Evolutionary conservation across 2,797 vertebrate genomes (phyloP).

Genomic region (Uromys caudimaculatus): DNA sequence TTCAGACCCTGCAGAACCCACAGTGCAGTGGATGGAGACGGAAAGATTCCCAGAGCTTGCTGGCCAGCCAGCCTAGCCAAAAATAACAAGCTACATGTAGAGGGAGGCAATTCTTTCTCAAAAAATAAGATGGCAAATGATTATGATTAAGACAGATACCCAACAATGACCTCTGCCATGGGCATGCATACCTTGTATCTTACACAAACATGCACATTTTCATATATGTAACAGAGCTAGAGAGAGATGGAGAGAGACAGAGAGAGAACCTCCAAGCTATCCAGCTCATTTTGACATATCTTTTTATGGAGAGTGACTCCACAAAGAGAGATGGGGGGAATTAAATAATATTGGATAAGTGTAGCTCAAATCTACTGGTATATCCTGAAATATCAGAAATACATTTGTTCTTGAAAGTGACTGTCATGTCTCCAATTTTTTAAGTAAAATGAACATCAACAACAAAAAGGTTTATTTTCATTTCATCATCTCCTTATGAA

Average conservation of each 20-base stretch:
- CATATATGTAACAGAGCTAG: not conserved
- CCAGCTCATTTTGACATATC: not conserved
- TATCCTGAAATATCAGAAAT: slow-evolving; percentile 42
- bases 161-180: not conserved
- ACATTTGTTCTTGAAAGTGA: slow-evolving; percentile 25
- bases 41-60: not conserved
- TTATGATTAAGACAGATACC: not conserved
- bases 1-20: too few species aligned
- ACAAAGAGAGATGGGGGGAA: not conserved
- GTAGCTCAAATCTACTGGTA: not conserved
- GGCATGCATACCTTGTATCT: not conserved
- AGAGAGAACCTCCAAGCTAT: not conserved
- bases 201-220: not conserved
- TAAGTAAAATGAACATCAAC: not conserved
- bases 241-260: too few species aligned
- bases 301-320: not conserved
- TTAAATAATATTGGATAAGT: not conserved
- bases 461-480: not conserved
- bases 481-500: not conserved
- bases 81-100: not conserved
- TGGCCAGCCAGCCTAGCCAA: not conserved
- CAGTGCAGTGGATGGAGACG: not conserved
- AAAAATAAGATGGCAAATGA: not conserved
- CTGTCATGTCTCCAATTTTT: not conserved
- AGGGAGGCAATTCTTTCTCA: not conserved